These are phyloP conservation scores for Anarrhichthys ocellatus DNA, from an alignment of 2,113 vertebrate species.

Conservation along the genomic window DNA sequence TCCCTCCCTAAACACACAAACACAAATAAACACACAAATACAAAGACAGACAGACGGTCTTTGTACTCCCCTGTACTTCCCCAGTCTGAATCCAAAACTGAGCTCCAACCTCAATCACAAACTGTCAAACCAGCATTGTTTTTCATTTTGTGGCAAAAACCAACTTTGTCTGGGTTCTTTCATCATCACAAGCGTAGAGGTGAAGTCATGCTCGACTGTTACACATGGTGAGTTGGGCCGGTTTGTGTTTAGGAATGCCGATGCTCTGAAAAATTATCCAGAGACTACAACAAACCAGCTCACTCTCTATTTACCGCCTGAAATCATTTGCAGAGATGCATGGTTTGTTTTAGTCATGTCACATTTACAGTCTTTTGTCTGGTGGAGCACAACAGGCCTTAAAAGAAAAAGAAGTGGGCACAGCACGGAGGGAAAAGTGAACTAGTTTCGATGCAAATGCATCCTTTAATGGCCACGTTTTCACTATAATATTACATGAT, in stretches of 20 bases:
- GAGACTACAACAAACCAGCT: neutral
- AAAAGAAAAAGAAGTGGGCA: neutral
- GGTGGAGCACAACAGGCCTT: neutral
- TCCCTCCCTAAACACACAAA: neutral
- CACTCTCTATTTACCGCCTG: neutral
- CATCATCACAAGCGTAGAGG: slow-evolving; percentile 4
- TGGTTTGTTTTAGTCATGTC: slow-evolving; percentile 19
- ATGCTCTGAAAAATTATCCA: slow-evolving; percentile 3
- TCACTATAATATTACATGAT: neutral
- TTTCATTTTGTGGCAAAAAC: slow-evolving; percentile 2
- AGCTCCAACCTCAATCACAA: slow-evolving; percentile 19
- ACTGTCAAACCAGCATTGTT: slow-evolving; percentile 20
- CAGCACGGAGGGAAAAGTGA: neutral
- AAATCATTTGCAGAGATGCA: slow-evolving; percentile 17
- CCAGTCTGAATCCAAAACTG: slow-evolving; percentile 7
- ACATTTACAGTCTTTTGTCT: slow-evolving; percentile 26
- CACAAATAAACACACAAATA: slow-evolving; percentile 15
- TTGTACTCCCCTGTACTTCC: slow-evolving; percentile 24
- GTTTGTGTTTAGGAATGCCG: slow-evolving; percentile 29
- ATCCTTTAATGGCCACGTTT: neutral
- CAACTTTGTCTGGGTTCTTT: slow-evolving; percentile 1
- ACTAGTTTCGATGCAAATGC: neutral
- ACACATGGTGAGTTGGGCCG: neutral
- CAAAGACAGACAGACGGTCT: neutral
- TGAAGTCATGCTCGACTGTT: neutral